These are phyloP conservation scores for Cirrhinus mrigala DNA, from an alignment of 2,797 vertebrate genomes.

Conservation along the genomic window DNA sequence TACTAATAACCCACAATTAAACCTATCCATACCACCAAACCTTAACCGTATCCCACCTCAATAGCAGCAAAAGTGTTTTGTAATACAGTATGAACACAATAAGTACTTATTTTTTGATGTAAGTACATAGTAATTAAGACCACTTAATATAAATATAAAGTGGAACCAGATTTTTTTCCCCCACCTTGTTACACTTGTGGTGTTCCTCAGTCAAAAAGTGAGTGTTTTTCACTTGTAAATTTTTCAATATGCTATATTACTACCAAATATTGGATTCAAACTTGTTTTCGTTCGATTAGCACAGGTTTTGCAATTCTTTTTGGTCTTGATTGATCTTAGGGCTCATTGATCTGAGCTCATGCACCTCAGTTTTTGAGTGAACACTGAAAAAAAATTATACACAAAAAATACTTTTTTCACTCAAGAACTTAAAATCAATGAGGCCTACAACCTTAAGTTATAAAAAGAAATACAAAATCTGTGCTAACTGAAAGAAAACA, in stretches of 20 bases:
- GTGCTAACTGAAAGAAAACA: neutral
- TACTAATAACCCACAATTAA: too few relatives aligned
- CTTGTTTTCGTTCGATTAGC: neutral
- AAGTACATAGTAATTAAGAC: too few relatives aligned
- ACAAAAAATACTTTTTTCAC: neutral
- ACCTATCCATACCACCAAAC: too few relatives aligned
- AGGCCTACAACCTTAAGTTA: neutral
- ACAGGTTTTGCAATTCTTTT: neutral
- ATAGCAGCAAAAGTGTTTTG: too few relatives aligned
- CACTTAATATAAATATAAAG: too few relatives aligned
- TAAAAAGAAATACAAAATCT: neutral
- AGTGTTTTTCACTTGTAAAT: neutral
- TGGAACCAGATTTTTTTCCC: too few relatives aligned
- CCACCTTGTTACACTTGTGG: neutral
- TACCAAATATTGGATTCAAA: neutral
- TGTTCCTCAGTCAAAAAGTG: neutral
- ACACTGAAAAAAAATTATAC: neutral
- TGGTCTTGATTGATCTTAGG: neutral
- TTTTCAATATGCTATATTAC: neutral
- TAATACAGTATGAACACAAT: too few relatives aligned
- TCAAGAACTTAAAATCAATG: too few relatives aligned
- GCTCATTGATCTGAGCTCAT: neutral
- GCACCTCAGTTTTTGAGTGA: neutral
- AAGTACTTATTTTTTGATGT: too few relatives aligned
- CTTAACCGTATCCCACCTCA: too few relatives aligned